Conservation (phyloP, 2,797 vertebrate genomes). For the Graptemys geographica region DNA sequence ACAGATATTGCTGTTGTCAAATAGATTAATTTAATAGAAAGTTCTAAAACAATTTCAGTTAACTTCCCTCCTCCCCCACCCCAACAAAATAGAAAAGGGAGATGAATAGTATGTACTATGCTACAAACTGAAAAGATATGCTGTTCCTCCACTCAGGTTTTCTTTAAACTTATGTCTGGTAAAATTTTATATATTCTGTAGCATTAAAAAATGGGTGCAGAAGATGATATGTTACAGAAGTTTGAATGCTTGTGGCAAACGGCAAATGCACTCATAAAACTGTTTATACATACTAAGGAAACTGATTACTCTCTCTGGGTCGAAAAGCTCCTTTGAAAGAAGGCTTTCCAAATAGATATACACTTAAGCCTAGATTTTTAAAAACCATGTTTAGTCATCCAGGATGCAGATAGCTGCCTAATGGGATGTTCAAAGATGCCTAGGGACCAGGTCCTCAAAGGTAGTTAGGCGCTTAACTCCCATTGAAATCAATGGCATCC, state of each 20-base stretch:
- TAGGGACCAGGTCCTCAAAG: background rate
- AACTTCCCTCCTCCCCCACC: background rate
- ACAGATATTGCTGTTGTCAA: background rate
- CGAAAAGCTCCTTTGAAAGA: background rate
- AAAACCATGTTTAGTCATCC: background rate
- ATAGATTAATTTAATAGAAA: no score
- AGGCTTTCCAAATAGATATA: background rate
- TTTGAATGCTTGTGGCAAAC: background rate
- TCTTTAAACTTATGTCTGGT: background rate
- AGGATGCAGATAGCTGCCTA: background rate
- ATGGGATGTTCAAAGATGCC: background rate
- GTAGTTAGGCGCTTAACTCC: background rate
- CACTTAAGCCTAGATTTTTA: background rate
- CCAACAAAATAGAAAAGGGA: background rate
- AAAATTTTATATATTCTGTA: conserved; percentile 6
- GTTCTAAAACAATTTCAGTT: background rate
- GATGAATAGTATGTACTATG: background rate
- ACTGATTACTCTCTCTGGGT: background rate
- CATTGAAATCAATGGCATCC: background rate
- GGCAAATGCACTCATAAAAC: background rate
- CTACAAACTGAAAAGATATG: background rate
- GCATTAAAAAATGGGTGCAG: background rate
- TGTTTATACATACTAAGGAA: background rate
- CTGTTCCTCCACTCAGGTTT: conserved; percentile 10
- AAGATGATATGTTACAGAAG: background rate